Percentiles rank a stretch among this genome's conserved stretches.
phyloP scores from a whole-genome alignment of 1,140 invertebrate species.

The Argopecten irradians region DNA sequence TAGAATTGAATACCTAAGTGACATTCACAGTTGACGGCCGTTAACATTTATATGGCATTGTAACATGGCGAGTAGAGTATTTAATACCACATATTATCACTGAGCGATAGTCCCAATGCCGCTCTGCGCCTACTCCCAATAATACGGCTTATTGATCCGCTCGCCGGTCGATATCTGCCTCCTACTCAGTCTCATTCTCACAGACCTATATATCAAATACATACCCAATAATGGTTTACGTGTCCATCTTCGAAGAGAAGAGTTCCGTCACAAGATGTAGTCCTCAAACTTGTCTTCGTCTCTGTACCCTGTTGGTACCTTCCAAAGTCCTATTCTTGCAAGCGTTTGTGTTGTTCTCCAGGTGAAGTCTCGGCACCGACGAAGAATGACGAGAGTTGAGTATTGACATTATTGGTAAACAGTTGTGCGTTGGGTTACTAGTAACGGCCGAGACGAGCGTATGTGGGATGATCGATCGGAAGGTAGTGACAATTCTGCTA shows the following conservation, averaged over 20 bases:
- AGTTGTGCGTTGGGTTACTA: neutral
- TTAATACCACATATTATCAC: neutral
- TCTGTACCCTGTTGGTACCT: neutral
- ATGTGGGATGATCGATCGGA: neutral
- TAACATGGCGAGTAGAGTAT: too few species aligned
- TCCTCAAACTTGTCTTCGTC: neutral
- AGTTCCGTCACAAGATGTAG: too few species aligned
- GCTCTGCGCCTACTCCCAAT: neutral
- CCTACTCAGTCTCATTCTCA: neutral
- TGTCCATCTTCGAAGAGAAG: too few species aligned
- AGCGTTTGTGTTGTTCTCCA: neutral
- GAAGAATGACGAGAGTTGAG: slow-evolving; percentile 7
- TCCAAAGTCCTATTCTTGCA: neutral
- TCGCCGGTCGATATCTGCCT: neutral
- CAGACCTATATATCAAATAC: too few species aligned
- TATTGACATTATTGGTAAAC: slow-evolving; percentile 14
- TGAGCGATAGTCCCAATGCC: neutral
- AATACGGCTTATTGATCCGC: neutral
- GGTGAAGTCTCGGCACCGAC: slow-evolving; percentile 13
- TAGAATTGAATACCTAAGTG: too few species aligned
- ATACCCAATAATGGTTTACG: too few species aligned
- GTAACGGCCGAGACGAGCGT: too few species aligned
- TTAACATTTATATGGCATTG: too few species aligned
- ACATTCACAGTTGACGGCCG: too few species aligned
- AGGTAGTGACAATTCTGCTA: neutral